A percentile compares a stretch with the other conserved stretches of the same genome.
phyloP scores from a whole-genome alignment of 2,113 vertebrate genomes.

The Triplophysa dalaica region DNA sequence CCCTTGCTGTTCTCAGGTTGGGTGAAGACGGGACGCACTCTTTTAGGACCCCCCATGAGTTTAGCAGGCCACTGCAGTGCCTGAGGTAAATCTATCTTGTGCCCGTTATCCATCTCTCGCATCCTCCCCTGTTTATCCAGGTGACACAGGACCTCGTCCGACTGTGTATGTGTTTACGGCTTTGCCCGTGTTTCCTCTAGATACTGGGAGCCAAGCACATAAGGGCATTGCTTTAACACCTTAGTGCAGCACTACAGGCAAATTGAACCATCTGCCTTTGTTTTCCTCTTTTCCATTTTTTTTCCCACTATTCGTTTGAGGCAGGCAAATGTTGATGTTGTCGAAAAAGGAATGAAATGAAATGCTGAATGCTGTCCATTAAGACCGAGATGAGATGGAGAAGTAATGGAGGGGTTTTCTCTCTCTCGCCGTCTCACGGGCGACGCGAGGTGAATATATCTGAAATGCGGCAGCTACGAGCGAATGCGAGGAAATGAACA shows the following conservation, averaged over 20 bases:
- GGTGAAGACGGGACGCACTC: slow-evolving; percentile 65
- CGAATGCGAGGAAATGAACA: slow-evolving; percentile 53
- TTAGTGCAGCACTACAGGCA: slow-evolving; percentile 40
- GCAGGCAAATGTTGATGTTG: slow-evolving; percentile 58
- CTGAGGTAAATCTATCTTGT: slow-evolving; percentile 52
- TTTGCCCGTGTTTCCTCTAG: slow-evolving; percentile 29
- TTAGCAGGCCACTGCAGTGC: slow-evolving; percentile 59
- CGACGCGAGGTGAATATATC: slow-evolving; percentile 55
- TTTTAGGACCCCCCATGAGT: slow-evolving; percentile 59
- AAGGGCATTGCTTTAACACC: slow-evolving; percentile 44
- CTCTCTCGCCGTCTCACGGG: slow-evolving; percentile 38
- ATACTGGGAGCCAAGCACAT: slow-evolving; percentile 29
- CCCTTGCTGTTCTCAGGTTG: slow-evolving; percentile 74
- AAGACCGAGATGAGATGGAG: slow-evolving; percentile 64
- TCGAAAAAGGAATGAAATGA: slow-evolving; percentile 55
- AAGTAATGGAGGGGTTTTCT: slow-evolving; percentile 61
- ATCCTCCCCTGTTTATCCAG: slow-evolving; percentile 30
- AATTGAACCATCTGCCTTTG: slow-evolving; percentile 45
- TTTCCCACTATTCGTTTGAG: slow-evolving; percentile 31
- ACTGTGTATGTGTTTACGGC: slow-evolving; percentile 28
- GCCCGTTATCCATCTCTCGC: slow-evolving; percentile 65
- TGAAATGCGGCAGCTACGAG: slow-evolving; percentile 3
- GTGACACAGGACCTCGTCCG: slow-evolving; percentile 19
- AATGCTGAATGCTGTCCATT: slow-evolving; percentile 69
- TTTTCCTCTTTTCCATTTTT: slow-evolving; percentile 10